A percentile compares a stretch with the other conserved stretches of the same genome.
These are phyloP conservation scores for Pogonocherus hispidulus DNA, from an alignment of 2,888 invertebrate genomes.

Conservation along the genomic window DNA sequence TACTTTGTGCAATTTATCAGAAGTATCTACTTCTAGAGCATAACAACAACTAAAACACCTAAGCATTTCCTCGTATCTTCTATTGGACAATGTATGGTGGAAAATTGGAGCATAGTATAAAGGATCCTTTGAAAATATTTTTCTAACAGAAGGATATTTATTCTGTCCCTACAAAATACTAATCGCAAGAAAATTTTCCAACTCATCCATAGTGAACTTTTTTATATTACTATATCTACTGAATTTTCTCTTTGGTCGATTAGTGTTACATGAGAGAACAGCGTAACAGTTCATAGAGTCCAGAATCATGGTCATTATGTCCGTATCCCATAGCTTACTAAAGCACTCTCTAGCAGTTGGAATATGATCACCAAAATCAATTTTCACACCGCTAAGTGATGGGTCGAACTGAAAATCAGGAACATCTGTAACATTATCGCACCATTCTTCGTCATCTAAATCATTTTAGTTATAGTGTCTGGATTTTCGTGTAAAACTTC, in stretches of 20 bases:
- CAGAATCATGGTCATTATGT: neutral
- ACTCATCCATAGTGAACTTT: too few relatives aligned
- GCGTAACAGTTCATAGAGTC: conserved; percentile 8
- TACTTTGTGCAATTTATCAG: conserved; percentile 5
- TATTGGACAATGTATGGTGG: conserved; percentile 8
- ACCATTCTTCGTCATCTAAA: too few relatives aligned
- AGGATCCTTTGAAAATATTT: conserved; percentile 33
- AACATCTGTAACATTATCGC: too few relatives aligned
- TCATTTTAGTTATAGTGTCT: too few relatives aligned
- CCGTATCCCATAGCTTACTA: conserved; percentile 8
- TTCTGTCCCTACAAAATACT: conserved; percentile 18
- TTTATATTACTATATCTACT: neutral
- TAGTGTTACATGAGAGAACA: neutral
- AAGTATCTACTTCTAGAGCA: neutral
- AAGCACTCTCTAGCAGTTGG: conserved; percentile 14
- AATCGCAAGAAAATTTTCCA: too few relatives aligned
- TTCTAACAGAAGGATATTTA: conserved; percentile 32
- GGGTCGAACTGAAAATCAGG: too few relatives aligned
- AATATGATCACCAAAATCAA: conserved; percentile 3
- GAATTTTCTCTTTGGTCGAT: conserved; percentile 5
- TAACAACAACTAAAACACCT: conserved; percentile 24
- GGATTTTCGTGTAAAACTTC: too few relatives aligned
- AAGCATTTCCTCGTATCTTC: conserved; percentile 30
- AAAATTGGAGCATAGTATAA: conserved; percentile 30
- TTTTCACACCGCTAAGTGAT: neutral